Evolutionary conservation across 2,888 invertebrate species (phyloP).

Genomic region (Galeruca laticollis): DNA sequence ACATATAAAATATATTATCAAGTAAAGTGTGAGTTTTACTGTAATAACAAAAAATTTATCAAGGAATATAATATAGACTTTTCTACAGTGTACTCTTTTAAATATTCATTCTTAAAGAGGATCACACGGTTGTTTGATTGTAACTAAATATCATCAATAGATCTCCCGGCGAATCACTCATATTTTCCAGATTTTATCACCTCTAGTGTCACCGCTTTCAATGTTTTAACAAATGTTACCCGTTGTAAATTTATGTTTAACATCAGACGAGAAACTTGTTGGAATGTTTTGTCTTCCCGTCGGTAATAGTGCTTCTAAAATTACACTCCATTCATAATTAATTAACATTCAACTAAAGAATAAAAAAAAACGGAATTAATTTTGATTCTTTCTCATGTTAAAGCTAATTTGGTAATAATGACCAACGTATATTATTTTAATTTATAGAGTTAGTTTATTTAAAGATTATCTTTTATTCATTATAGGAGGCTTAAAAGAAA

Average conservation of each 20-base stretch:
- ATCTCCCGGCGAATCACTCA: background rate
- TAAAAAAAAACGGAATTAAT: background rate
- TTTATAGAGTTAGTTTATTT: too few relatives aligned
- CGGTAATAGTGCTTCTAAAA: background rate
- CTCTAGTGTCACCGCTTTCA: background rate
- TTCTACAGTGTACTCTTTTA: too few relatives aligned
- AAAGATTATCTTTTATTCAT: too few relatives aligned
- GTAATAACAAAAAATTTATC: too few relatives aligned
- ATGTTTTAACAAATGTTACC: constrained; percentile 13
- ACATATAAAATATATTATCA: too few relatives aligned
- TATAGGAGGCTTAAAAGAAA: too few relatives aligned
- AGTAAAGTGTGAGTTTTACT: too few relatives aligned
- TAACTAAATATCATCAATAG: constrained; percentile 3
- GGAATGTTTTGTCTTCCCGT: constrained; percentile 9
- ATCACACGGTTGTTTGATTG: background rate
- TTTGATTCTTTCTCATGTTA: background rate
- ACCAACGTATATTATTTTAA: too few relatives aligned
- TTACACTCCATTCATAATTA: constrained; percentile 3
- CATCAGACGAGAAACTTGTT: constrained; percentile 13
- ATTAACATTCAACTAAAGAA: background rate
- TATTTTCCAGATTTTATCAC: constrained; percentile 8
- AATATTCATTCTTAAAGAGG: background rate
- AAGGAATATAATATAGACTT: too few relatives aligned
- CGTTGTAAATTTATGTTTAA: constrained; percentile 11
- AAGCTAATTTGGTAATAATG: too few relatives aligned